Evolutionary conservation across 2,888 invertebrate species (phyloP).

Genomic region (Geotrupes spiniger): DNA sequence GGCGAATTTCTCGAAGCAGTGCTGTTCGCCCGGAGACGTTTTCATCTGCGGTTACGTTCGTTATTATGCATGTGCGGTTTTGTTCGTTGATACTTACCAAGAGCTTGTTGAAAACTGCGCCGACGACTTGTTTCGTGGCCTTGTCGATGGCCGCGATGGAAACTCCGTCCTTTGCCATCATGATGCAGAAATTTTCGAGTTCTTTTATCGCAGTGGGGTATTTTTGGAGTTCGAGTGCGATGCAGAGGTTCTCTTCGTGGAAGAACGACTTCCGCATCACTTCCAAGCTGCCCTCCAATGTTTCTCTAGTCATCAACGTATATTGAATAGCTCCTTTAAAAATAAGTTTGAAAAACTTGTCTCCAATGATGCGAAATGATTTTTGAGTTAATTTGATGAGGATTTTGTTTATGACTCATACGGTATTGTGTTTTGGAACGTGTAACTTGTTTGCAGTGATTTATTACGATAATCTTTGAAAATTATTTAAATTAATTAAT

Average conservation of each 20-base stretch:
- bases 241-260: constrained; percentile 57
- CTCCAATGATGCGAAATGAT: too few species aligned
- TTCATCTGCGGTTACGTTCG: too few species aligned
- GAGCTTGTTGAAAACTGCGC: constrained; percentile 65
- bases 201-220: constrained; percentile 60
- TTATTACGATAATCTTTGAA: too few species aligned
- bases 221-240: constrained; percentile 56
- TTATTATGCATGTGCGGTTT: too few species aligned
- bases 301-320: constrained; percentile 55
- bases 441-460: too few species aligned
- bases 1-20: constrained; percentile 36
- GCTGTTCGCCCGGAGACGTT: constrained; percentile 37
- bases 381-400: too few species aligned
- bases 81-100: constrained; percentile 55
- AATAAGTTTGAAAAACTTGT: too few species aligned
- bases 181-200: constrained; percentile 57
- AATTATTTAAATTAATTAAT: too few species aligned
- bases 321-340: constrained; percentile 57
- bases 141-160: constrained; percentile 60
- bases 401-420: too few species aligned
- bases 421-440: too few species aligned
- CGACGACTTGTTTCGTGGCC: constrained; percentile 55
- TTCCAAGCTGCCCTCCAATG: constrained; percentile 58
- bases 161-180: constrained; percentile 62
- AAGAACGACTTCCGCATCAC: constrained; percentile 61